Percentiles rank a stretch among this genome's conserved stretches.
These are phyloP conservation scores for Enteromius trimaculatus DNA, from an alignment of 2,797 vertebrate species.

Conservation along the genomic window DNA sequence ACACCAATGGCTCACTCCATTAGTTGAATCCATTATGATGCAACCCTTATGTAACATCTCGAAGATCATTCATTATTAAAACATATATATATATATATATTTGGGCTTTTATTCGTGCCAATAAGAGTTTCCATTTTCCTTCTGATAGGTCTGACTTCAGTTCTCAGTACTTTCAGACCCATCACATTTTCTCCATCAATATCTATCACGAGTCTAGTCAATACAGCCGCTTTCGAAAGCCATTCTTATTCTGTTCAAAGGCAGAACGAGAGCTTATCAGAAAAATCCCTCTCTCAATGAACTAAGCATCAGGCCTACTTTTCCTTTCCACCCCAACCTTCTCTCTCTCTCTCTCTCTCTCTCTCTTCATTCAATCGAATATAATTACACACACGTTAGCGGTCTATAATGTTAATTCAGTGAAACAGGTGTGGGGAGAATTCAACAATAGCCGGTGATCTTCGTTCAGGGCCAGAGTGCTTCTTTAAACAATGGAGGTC, in stretches of 20 bases:
- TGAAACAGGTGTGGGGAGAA: slow-evolving; percentile 37
- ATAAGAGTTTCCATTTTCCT: slow-evolving; percentile 54
- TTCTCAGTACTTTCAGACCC: slow-evolving; percentile 39
- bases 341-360: background rate
- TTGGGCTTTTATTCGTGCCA: slow-evolving; percentile 31
- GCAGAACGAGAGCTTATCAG: slow-evolving; percentile 55
- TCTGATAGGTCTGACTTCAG: slow-evolving; percentile 35
- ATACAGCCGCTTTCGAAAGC: slow-evolving; percentile 48
- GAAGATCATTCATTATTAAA: slow-evolving; percentile 20
- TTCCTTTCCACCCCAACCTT: background rate
- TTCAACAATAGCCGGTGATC: slow-evolving; percentile 18
- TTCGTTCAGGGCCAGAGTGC: slow-evolving; percentile 22
- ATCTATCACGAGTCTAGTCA: slow-evolving; percentile 53
- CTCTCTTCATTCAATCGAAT: slow-evolving; percentile 45
- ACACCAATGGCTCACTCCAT: slow-evolving; percentile 10
- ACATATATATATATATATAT: too few species aligned
- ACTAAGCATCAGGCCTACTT: slow-evolving; percentile 21
- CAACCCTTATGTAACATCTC: slow-evolving; percentile 25
- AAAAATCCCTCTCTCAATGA: slow-evolving; percentile 44
- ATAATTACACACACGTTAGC: slow-evolving; percentile 51
- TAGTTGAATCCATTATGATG: slow-evolving; percentile 34
- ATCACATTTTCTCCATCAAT: slow-evolving; percentile 43
- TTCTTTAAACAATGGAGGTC: slow-evolving; percentile 24
- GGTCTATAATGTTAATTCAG: slow-evolving; percentile 51
- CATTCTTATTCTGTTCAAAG: slow-evolving; percentile 54